phyloP scores from a whole-genome alignment of 2,797 vertebrate genomes.

The Epinephelus awoara region DNA sequence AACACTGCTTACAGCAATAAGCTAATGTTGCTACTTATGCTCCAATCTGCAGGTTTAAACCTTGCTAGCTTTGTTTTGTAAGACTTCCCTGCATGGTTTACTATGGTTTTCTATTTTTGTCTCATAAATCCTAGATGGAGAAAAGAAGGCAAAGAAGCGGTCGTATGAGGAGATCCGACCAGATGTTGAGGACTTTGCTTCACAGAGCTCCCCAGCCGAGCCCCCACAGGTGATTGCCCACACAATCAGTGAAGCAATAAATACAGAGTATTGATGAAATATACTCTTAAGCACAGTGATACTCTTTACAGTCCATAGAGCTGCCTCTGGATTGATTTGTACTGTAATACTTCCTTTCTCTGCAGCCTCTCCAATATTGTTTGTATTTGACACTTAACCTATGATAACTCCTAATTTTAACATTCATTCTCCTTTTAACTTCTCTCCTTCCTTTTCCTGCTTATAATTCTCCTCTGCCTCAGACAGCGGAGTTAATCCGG shows the following conservation, averaged over 20 bases:
- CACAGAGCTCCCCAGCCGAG: conserved; percentile 92
- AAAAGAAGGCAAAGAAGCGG: conserved; percentile 94
- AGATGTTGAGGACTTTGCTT: conserved; percentile 91
- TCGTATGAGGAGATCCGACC: conserved; percentile 94
- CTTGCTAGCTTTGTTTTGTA: neutral
- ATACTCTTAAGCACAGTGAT: neutral
- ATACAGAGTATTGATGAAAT: neutral
- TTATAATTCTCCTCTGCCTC: conserved; percentile 24
- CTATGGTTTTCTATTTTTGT: conserved; percentile 2
- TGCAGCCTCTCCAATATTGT: neutral
- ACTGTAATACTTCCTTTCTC: neutral
- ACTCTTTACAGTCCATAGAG: neutral
- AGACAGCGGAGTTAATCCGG: conserved; percentile 97
- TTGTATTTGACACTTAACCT: neutral
- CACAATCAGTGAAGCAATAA: conserved; percentile 17
- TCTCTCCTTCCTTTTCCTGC: neutral
- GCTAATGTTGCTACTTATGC: neutral
- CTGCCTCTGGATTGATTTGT: neutral
- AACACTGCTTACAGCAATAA: neutral
- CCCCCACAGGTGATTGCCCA: conserved; percentile 91
- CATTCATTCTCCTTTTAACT: neutral
- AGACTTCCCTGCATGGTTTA: neutral
- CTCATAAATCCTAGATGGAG: conserved; percentile 86
- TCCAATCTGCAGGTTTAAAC: neutral
- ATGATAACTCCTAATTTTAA: neutral